These are phyloP conservation scores for Petroica traversi DNA, from an alignment of 2,113 vertebrate species.

Conservation along the genomic window DNA sequence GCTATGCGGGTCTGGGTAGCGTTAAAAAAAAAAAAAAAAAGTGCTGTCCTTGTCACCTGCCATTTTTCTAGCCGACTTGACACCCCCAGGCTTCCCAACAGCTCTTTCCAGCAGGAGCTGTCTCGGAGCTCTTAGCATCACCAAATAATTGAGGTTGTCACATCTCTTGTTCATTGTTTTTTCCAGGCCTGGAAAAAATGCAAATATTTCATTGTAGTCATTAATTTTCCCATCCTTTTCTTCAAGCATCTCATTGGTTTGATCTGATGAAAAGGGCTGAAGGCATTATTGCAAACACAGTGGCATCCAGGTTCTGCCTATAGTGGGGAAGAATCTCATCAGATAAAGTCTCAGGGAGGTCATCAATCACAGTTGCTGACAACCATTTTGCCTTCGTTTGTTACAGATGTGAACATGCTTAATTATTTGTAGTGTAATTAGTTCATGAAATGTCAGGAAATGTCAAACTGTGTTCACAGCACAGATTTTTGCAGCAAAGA, in stretches of 20 bases:
- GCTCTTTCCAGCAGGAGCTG: slow-evolving; percentile 92
- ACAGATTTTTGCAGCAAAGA: slow-evolving; percentile 76
- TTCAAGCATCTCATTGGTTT: slow-evolving; percentile 85
- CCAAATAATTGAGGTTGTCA: slow-evolving; percentile 99
- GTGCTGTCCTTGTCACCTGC: slow-evolving; percentile 93
- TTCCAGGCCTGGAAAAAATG: slow-evolving; percentile 89
- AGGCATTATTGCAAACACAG: slow-evolving; percentile 84
- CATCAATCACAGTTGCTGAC: slow-evolving; percentile 87
- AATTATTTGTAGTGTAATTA: slow-evolving; percentile 94
- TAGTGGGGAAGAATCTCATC: slow-evolving; percentile 82
- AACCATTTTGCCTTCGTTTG: slow-evolving; percentile 84
- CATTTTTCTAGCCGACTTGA: slow-evolving; percentile 91
- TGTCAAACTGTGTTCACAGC: slow-evolving; percentile 81
- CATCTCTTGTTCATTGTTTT: slow-evolving; percentile 91
- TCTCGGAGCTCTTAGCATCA: slow-evolving; percentile 89
- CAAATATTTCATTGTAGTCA: slow-evolving; percentile 97
- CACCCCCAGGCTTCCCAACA: slow-evolving; percentile 84
- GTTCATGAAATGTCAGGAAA: slow-evolving; percentile 88
- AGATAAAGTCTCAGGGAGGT: slow-evolving; percentile 85
- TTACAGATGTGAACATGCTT: slow-evolving; percentile 90
- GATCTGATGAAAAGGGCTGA: slow-evolving; percentile 86
- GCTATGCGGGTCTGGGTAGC: slow-evolving; percentile 82
- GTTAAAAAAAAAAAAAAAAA: slow-evolving; percentile 66
- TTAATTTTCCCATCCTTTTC: slow-evolving; percentile 98
- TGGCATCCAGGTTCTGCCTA: slow-evolving; percentile 75